Conservation (phyloP, 2,113 vertebrate species). For the Cephalopholis sonnerati region DNA sequence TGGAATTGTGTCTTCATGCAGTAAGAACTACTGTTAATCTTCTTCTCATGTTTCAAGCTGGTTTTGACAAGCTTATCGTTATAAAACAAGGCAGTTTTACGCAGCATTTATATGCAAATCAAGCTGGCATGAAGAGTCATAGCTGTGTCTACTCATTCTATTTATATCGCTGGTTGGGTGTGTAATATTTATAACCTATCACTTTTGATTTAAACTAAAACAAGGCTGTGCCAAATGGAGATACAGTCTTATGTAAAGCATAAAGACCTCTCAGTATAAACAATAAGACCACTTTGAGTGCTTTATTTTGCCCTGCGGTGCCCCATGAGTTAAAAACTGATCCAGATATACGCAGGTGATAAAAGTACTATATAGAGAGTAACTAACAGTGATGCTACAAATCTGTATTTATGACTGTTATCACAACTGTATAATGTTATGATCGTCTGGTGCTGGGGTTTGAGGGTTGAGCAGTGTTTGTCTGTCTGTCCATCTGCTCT, state of each 20-base stretch:
- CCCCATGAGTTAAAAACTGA: slow-evolving; percentile 41
- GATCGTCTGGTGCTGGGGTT: neutral
- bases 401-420: slow-evolving; percentile 54
- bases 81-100: slow-evolving; percentile 53
- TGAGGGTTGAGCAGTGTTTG: slow-evolving; percentile 22
- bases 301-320: slow-evolving; percentile 26
- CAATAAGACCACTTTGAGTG: slow-evolving; percentile 14
- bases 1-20: slow-evolving; percentile 16
- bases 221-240: slow-evolving; percentile 37
- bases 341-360: slow-evolving; percentile 33
- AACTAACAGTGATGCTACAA: slow-evolving; percentile 32
- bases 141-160: slow-evolving; percentile 34
- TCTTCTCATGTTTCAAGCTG: slow-evolving; percentile 26
- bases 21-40: slow-evolving; percentile 23
- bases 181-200: slow-evolving; percentile 60
- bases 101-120: slow-evolving; percentile 61
- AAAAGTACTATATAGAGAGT: slow-evolving; percentile 38
- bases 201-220: slow-evolving; percentile 50
- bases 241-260: slow-evolving; percentile 28
- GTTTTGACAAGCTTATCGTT: slow-evolving; percentile 37
- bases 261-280: slow-evolving; percentile 37
- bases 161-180: slow-evolving; percentile 37
- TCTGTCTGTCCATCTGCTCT: slow-evolving; percentile 39
- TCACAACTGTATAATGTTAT: slow-evolving; percentile 21
- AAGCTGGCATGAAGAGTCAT: slow-evolving; percentile 37